phyloP scores from a whole-genome alignment of 2,797 vertebrate genomes.

The Phaenicophaeus curvirostris region DNA sequence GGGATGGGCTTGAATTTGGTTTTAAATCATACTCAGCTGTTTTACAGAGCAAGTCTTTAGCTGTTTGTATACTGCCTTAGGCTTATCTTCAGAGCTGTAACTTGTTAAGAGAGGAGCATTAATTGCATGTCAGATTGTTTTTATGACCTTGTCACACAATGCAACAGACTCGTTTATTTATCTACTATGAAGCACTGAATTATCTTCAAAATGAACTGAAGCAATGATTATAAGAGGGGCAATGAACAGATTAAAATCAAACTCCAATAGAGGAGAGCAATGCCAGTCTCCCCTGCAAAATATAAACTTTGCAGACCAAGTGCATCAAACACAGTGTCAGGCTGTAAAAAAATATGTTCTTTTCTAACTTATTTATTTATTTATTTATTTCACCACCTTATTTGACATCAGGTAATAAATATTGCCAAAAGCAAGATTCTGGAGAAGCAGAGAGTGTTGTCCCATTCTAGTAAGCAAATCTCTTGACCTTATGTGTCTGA shows the following conservation, averaged over 20 bases:
- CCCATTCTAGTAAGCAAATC: not conserved
- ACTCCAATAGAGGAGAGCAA: not conserved
- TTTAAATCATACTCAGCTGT: not conserved
- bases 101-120: not conserved
- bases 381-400: not conserved
- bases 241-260: slow-evolving; percentile 31
- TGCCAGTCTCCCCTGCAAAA: not conserved
- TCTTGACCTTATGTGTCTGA: not conserved
- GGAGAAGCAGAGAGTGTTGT: not conserved
- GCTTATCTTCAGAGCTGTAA: not conserved
- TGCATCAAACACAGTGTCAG: not conserved
- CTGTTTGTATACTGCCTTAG: not conserved
- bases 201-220: not conserved
- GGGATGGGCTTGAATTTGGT: not conserved
- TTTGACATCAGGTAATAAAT: not conserved
- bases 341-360: not conserved
- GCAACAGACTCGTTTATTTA: not conserved
- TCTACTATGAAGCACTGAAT: not conserved
- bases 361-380: not conserved
- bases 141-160: slow-evolving; percentile 8
- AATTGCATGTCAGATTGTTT: slow-evolving; percentile 12
- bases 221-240: not conserved
- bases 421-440: not conserved
- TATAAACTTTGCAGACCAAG: not conserved
- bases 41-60: not conserved